phyloP scores from a whole-genome alignment of 37 sponge, comb jelly and placozoan genomes.

The Eunapius fragilis region DNA sequence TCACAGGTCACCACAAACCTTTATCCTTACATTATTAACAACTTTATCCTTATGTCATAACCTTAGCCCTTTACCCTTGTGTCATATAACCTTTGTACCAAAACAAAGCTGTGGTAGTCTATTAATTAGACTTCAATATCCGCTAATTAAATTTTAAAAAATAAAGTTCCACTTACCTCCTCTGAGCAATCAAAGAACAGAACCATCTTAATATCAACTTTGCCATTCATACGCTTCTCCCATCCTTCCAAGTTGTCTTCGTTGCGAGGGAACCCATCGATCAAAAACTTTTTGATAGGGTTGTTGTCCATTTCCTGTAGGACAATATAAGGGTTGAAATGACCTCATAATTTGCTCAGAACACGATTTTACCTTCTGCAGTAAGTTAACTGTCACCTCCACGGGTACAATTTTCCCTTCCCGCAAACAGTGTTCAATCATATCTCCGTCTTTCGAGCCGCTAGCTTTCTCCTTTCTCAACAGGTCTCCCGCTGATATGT shows the following conservation, averaged over 20 bases:
- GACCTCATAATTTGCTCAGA: neutral
- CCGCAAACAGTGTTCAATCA: constrained; percentile 84
- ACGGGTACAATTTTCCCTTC: constrained; percentile 97
- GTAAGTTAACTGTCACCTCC: constrained; percentile 84
- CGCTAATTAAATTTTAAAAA: too few relatives aligned
- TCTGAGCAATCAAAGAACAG: constrained; percentile 92
- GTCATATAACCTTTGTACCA: neutral
- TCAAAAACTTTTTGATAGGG: constrained; percentile 74
- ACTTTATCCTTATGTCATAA: too few relatives aligned
- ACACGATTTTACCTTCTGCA: constrained; percentile 52
- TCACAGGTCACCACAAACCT: too few relatives aligned
- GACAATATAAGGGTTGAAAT: neutral
- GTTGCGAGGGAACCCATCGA: constrained; percentile 95
- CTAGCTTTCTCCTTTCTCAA: constrained; percentile 77
- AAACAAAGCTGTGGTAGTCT: neutral
- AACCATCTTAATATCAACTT: constrained; percentile 78
- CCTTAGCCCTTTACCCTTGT: too few relatives aligned
- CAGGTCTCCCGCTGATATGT: constrained; percentile 97
- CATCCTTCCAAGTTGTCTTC: constrained; percentile 90
- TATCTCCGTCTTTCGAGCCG: constrained; percentile 86
- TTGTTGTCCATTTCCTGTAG: constrained; percentile 75
- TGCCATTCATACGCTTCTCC: constrained; percentile 74
- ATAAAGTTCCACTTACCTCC: constrained; percentile 62
- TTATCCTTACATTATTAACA: too few relatives aligned
- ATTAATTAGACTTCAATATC: too few relatives aligned